Evolutionary conservation across 2,888 invertebrate species (phyloP), one percentile per base, ranked within the genome.

Genomic region (Litoditis marina): DNA sequence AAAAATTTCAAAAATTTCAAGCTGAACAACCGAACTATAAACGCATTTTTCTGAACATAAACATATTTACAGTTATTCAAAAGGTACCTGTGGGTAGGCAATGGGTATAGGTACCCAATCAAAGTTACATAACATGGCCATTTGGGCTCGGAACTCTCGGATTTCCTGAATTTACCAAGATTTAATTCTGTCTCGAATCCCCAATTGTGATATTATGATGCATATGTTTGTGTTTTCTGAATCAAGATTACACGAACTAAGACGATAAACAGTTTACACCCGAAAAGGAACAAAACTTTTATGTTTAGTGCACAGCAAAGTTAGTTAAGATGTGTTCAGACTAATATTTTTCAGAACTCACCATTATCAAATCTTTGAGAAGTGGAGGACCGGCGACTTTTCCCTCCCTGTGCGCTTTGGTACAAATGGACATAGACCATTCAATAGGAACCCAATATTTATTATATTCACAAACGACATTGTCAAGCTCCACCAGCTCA

Each of bases 371-470:
- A 42, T 58, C 53, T 25, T 59, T 49, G 8, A 63, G 47, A 34
- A 42, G 51, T 7, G 63, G 63, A 16, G 55, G 39, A 16, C 58
- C 55, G 36, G 42, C 56, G 30, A 63, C 53, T 22, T 58, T 63
- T 6, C 51, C 51, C 25, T 51, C 49, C 27, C 59, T 56, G 30
- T 51, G 44, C 7, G 36, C 31, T 19, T 63, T 57, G 31, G 49
- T 44, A n/a, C 44, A 46, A 11, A 73, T 53, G 0, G 70, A 36
- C 8, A 66, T 56, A 7, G 77, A 68, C 80, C 81, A 81, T 44
- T 81, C 77, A 46, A 80, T 68, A 0, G 81, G 81, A 13, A 78
- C 69, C 81, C 81, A 81, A 57, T 79, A 79, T 56, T 78, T 78
- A 54, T 71, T 74, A 65, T 73, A 70, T 6, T 44, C 59, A 36